Percentiles rank a stretch among this genome's conserved stretches.
Conservation (phyloP, 2,888 invertebrate genomes). For the Ligdia adustata region DNA sequence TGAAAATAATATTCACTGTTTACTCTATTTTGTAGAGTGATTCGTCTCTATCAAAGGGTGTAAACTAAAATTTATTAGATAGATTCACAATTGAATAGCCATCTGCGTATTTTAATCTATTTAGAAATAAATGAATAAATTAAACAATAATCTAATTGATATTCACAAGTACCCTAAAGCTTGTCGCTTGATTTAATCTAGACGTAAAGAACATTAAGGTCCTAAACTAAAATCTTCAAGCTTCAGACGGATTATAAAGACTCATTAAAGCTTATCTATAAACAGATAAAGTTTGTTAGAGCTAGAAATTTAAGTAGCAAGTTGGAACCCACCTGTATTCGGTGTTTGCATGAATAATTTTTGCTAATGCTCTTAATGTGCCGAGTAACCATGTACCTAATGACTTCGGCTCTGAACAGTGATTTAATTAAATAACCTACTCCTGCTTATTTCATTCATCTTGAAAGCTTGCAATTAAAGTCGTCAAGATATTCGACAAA, state of each 20-base stretch:
- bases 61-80: too few relatives aligned
- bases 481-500: conserved; percentile 14
- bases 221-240: background rate
- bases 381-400: conserved; percentile 42
- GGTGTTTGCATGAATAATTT: conserved; percentile 33
- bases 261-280: background rate
- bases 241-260: background rate
- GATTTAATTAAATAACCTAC: conserved; percentile 44
- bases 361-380: conserved; percentile 40
- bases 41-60: too few relatives aligned
- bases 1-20: too few relatives aligned
- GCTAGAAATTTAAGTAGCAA: background rate
- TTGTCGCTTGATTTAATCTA: too few relatives aligned
- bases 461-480: conserved; percentile 6
- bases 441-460: background rate
- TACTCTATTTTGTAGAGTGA: too few relatives aligned
- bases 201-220: too few relatives aligned
- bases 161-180: too few relatives aligned
- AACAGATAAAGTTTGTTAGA: background rate
- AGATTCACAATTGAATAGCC: too few relatives aligned
- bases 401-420: conserved; percentile 35
- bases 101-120: too few relatives aligned
- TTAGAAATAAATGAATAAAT: too few relatives aligned
- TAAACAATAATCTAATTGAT: too few relatives aligned
- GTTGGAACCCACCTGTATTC: conserved; percentile 8